Base-by-base conservation (phyloP, 2,888 invertebrate species). In the Tinea trinotella region DNA sequence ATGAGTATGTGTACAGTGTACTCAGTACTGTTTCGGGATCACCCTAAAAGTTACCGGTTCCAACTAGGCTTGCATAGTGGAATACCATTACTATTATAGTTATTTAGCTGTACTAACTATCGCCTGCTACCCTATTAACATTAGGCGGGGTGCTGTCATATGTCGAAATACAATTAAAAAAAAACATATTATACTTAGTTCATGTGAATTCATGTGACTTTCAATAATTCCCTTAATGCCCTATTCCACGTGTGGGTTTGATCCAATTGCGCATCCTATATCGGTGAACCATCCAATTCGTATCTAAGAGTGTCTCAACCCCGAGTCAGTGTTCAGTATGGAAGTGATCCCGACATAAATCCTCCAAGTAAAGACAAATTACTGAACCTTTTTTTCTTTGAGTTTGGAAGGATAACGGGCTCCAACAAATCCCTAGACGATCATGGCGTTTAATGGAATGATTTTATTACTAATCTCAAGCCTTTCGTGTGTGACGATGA, bases 361-460 rank as follows among this genome's bases (percentile, higher is more conserved):
- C 74, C 74, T 68, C 67, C 65, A 70, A 76, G 77, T 76, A 78
- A 76, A 79, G 79, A 79, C 76, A 79, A 79, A 79, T 79, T 74
- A 76, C 76, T 70, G 67, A 66, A 76, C 79, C 77, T 77, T 77
- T 78, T 76, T 77, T 74, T 65, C 69, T 70, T 65, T 65, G 69
- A 73, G 67, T 71, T 69, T 70, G 70, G 60, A 61, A 67, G 74
- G 71, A 75, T 74, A 76, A 72, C 67, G 72, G 70, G 68, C 66
- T 67, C 68, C 62, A 61, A 65, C 65, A 72, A 76, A 78, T 74
- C 74, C 74, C 67, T 62, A 22, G 55, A 63, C 62, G 62, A 67
- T 67, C 69, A 65, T 63, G 65, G 64, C 68, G 65, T 75, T 76
- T 76, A 78, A 76, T 76, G 71, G 72, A 70, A 76, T 74, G 72